phyloP scores from a whole-genome alignment of 2,888 invertebrate genomes.

The Trichacis sp. region DNA sequence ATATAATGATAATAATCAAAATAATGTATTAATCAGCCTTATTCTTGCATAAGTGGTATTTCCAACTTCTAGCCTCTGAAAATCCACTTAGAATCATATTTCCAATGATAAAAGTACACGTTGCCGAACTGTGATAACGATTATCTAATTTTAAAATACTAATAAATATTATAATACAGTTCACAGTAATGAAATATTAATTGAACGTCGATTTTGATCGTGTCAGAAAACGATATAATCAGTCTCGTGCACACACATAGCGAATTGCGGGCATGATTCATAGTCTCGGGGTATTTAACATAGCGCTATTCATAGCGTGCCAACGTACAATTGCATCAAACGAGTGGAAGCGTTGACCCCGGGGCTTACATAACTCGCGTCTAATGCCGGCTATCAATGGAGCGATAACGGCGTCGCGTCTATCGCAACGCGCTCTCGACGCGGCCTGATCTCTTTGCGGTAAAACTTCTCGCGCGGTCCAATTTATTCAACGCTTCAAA shows the following conservation, averaged over 20 bases:
- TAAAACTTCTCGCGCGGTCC: too few relatives aligned
- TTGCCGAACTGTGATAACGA: too few relatives aligned
- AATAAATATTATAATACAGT: too few relatives aligned
- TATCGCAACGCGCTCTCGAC: constrained; percentile 36
- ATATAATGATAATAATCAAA: too few relatives aligned
- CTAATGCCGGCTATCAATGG: constrained; percentile 57
- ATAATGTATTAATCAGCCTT: too few relatives aligned
- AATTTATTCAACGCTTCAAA: constrained; percentile 33
- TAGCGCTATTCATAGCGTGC: constrained; percentile 64
- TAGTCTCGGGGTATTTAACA: constrained; percentile 44
- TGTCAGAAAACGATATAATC: not conserved
- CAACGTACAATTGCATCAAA: constrained; percentile 67
- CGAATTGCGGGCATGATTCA: constrained; percentile 10
- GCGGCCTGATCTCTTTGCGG: too few relatives aligned
- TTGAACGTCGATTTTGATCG: too few relatives aligned
- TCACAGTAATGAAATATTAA: constrained; percentile 4
- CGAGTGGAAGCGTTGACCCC: constrained; percentile 67
- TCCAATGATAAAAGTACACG: too few relatives aligned
- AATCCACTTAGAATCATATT: too few relatives aligned
- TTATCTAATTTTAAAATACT: too few relatives aligned
- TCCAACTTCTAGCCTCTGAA: too few relatives aligned
- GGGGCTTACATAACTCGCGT: constrained; percentile 58
- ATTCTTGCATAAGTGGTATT: too few relatives aligned
- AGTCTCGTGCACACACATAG: constrained; percentile 3
- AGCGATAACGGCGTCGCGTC: constrained; percentile 56